A percentile compares a stretch with the other conserved stretches of the same genome.
Evolutionary conservation across 2,888 invertebrate genomes (phyloP).

Genomic region (Acheta domesticus): DNA sequence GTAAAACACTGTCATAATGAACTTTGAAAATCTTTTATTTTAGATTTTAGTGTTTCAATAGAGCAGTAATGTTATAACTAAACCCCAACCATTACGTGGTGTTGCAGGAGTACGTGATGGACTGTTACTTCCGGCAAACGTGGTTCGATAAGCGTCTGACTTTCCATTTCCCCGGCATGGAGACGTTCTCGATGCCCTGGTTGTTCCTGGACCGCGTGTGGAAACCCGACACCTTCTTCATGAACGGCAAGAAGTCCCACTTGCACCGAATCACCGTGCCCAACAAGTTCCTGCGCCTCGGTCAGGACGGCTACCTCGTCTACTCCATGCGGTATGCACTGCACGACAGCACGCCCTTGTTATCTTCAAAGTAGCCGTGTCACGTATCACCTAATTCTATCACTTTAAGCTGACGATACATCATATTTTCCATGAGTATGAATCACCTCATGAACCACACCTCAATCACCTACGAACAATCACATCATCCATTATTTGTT

Average conservation of each 20-base stretch:
- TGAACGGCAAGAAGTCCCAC: constrained; percentile 54
- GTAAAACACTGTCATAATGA: too few relatives aligned
- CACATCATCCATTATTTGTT: too few relatives aligned
- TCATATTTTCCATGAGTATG: too few relatives aligned
- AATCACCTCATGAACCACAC: too few relatives aligned
- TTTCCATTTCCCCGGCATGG: constrained; percentile 39
- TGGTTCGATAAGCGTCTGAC: constrained; percentile 54
- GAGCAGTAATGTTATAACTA: too few relatives aligned
- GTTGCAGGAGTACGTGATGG: constrained; percentile 47
- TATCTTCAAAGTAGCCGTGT: too few relatives aligned
- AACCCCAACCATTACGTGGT: too few relatives aligned
- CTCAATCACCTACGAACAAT: too few relatives aligned
- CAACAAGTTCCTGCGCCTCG: constrained; percentile 49
- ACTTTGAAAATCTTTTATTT: too few relatives aligned
- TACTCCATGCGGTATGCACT: constrained; percentile 42
- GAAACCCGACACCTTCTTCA: constrained; percentile 58
- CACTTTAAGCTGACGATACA: too few relatives aligned
- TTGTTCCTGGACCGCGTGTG: constrained; percentile 56
- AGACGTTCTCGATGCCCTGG: constrained; percentile 52
- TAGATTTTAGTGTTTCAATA: too few relatives aligned
- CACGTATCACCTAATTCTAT: too few relatives aligned
- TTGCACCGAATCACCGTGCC: constrained; percentile 56
- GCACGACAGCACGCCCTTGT: background rate
- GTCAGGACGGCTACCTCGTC: constrained; percentile 42
- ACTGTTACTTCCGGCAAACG: constrained; percentile 49